phyloP scores from a whole-genome alignment of 2,797 vertebrate species.

The Phyllotis vaccarum region DNA sequence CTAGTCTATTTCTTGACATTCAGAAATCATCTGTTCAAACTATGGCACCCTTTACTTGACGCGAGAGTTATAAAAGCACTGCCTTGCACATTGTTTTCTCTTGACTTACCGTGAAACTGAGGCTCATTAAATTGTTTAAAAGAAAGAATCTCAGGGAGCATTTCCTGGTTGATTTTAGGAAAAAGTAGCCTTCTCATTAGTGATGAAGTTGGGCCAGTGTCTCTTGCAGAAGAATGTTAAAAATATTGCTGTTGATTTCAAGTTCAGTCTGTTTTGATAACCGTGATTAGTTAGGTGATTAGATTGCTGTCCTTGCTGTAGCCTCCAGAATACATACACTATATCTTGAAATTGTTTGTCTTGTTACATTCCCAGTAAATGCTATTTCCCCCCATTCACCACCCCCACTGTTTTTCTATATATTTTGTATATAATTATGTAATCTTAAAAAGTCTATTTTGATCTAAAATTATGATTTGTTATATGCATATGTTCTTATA shows the following conservation, averaged over 20 bases:
- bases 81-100: neutral
- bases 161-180: conserved; percentile 51
- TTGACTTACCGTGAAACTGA: neutral
- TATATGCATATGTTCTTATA: conserved; percentile 29
- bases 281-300: neutral
- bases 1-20: neutral
- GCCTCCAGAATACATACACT: neutral
- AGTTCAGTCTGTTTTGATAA: neutral
- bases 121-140: conserved; percentile 43
- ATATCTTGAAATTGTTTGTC: neutral
- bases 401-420: neutral
- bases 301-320: neutral
- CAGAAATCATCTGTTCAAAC: conserved; percentile 36
- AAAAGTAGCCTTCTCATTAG: conserved; percentile 52
- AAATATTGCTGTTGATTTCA: conserved; percentile 33
- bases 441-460: conserved; percentile 38
- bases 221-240: conserved; percentile 17
- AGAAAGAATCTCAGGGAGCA: conserved; percentile 44
- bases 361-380: neutral
- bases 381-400: neutral
- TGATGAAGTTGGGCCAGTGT: neutral
- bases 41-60: conserved; percentile 11
- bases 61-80: neutral
- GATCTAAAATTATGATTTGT: conserved; percentile 9
- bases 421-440: neutral